These are phyloP conservation scores for Trissoscelio sp. DNA, from an alignment of 2,888 invertebrate genomes.

Conservation along the genomic window DNA sequence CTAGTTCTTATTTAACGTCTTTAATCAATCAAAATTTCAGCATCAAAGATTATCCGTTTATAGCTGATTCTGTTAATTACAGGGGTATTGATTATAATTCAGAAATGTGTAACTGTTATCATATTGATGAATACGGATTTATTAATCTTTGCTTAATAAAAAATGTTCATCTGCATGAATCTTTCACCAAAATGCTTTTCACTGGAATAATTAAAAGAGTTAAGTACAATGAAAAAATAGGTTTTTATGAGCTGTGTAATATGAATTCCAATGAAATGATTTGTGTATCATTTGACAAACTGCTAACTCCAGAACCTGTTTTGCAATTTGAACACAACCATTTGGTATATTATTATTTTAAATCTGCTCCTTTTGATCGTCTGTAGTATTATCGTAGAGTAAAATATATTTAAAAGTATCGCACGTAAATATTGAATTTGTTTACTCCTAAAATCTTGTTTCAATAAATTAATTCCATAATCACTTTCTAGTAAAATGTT, in stretches of 20 bases:
- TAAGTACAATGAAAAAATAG: slow-evolving; percentile 19
- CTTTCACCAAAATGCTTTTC: slow-evolving; percentile 16
- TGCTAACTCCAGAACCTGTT: slow-evolving; percentile 25
- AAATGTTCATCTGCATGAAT: slow-evolving; percentile 10
- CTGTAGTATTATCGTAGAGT: background rate
- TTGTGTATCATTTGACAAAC: slow-evolving; percentile 16
- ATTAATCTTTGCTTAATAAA: slow-evolving; percentile 19
- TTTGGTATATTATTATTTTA: slow-evolving; percentile 21
- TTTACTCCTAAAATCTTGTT: background rate
- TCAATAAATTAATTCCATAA: background rate
- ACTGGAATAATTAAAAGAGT: slow-evolving; percentile 17
- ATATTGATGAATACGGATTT: slow-evolving; percentile 21
- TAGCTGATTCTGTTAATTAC: background rate
- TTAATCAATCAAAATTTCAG: background rate
- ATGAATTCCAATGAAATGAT: background rate
- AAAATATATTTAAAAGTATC: slow-evolving; percentile 2
- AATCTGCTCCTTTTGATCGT: slow-evolving; percentile 10
- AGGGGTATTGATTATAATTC: slow-evolving; percentile 20
- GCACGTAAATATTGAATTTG: background rate
- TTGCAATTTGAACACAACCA: slow-evolving; percentile 14
- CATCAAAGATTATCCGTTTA: slow-evolving; percentile 21
- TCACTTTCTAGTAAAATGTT: background rate
- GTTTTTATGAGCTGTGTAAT: slow-evolving; percentile 10
- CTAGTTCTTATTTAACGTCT: background rate
- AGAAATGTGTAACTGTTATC: slow-evolving; percentile 9